Percentiles rank a stretch among this genome's conserved stretches.
These are phyloP conservation scores for Drosophila subobscura DNA, from an alignment of 1,140 invertebrate genomes.

Conservation along the genomic window DNA sequence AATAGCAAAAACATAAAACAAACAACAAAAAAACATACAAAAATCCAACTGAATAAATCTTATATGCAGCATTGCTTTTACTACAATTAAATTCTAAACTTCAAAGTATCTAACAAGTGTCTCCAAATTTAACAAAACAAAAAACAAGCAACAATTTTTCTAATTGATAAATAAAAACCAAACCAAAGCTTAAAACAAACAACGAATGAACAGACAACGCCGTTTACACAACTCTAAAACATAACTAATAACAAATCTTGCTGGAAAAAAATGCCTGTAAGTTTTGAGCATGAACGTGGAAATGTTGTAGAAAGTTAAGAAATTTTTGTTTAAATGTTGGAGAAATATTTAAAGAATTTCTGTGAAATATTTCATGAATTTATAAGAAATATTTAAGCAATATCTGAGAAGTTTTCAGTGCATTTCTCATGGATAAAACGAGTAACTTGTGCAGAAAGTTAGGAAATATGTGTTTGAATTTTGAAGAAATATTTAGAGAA, in stretches of 20 bases:
- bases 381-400: too few relatives aligned
- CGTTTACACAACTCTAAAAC: slow-evolving; percentile 54
- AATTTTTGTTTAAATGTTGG: neutral
- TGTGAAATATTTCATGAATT: too few relatives aligned
- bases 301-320: neutral
- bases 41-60: slow-evolving; percentile 5
- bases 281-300: slow-evolving; percentile 7
- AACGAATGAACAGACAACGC: slow-evolving; percentile 79
- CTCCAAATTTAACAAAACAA: too few relatives aligned
- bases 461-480: neutral
- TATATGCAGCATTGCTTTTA: slow-evolving; percentile 6
- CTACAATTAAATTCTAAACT: slow-evolving; percentile 3
- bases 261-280: slow-evolving; percentile 61
- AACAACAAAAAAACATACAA: slow-evolving; percentile 7
- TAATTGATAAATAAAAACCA: slow-evolving; percentile 23
- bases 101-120: too few relatives aligned
- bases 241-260: slow-evolving; percentile 18
- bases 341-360: neutral
- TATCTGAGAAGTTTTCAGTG: too few relatives aligned
- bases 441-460: neutral
- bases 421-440: neutral
- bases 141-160: slow-evolving; percentile 31
- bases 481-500: neutral
- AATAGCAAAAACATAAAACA: slow-evolving; percentile 32
- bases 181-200: slow-evolving; percentile 46